These are phyloP conservation scores for Ptilodon capucinus DNA, from an alignment of 2,888 invertebrate genomes.

Conservation along the genomic window DNA sequence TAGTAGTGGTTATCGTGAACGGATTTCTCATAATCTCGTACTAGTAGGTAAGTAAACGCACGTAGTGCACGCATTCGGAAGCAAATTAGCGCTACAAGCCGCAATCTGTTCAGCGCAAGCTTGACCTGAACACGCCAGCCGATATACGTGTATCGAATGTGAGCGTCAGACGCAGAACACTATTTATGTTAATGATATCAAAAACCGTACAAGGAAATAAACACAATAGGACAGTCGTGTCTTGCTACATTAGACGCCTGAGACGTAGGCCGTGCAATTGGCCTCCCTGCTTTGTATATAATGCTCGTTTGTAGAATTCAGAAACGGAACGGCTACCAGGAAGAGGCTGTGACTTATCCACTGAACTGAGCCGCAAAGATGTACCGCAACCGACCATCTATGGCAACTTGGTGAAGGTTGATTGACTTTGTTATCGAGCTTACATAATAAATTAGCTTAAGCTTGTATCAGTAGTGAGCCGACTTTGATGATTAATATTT, in stretches of 20 bases:
- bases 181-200: constrained; percentile 78
- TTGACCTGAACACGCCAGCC: constrained; percentile 56
- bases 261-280: constrained; percentile 69
- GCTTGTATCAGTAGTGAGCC: constrained; percentile 41
- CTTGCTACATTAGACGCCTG: constrained; percentile 72
- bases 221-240: constrained; percentile 79
- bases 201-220: constrained; percentile 77
- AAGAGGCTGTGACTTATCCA: constrained; percentile 70
- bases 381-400: constrained; percentile 55
- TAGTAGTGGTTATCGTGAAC: constrained; percentile 21
- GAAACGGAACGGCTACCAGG: constrained; percentile 69
- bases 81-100: constrained; percentile 50
- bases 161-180: constrained; percentile 63
- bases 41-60: constrained; percentile 23
- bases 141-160: constrained; percentile 68
- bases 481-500: constrained; percentile 33
- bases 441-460: constrained; percentile 52
- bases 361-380: constrained; percentile 60
- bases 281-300: constrained; percentile 76
- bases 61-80: constrained; percentile 46
- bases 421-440: constrained; percentile 63
- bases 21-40: constrained; percentile 35
- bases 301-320: constrained; percentile 75
- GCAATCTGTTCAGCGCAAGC: constrained; percentile 38
- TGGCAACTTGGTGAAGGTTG: constrained; percentile 58